phyloP scores from a whole-genome alignment of 2,888 invertebrate genomes.

The Drosophila silvestris region DNA sequence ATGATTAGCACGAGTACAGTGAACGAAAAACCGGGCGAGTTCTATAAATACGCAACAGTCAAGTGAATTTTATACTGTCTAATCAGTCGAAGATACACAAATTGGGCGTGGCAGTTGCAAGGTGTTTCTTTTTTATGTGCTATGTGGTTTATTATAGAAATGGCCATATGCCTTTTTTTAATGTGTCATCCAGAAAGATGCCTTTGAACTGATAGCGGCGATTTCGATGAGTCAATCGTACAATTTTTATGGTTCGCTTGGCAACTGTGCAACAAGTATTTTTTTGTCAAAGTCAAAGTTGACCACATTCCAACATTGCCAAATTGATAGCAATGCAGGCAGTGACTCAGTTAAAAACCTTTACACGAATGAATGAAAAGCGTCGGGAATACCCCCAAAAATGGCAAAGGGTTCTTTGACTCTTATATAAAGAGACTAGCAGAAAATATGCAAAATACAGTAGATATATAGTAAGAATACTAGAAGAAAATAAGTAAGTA shows the following conservation, averaged over 20 bases:
- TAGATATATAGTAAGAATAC: background rate
- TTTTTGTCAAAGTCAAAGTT: slow-evolving; percentile 24
- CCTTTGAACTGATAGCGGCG: slow-evolving; percentile 28
- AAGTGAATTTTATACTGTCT: background rate
- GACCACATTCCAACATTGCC: slow-evolving; percentile 17
- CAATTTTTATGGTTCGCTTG: slow-evolving; percentile 15
- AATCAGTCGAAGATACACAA: slow-evolving; percentile 29
- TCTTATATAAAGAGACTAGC: background rate
- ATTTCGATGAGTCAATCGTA: slow-evolving; percentile 38
- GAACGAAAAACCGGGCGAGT: slow-evolving; percentile 27
- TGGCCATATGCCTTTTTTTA: slow-evolving; percentile 26
- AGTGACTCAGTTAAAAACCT: slow-evolving; percentile 20
- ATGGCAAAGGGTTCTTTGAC: background rate
- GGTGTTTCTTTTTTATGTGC: background rate
- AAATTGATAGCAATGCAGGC: background rate
- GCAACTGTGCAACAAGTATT: slow-evolving; percentile 20
- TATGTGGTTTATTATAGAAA: slow-evolving; percentile 32
- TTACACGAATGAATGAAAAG: slow-evolving; percentile 7
- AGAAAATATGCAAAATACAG: background rate
- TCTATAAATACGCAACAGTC: slow-evolving; percentile 9
- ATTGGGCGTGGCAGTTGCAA: slow-evolving; percentile 17
- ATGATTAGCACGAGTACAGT: slow-evolving; percentile 46
- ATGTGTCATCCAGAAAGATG: slow-evolving; percentile 57
- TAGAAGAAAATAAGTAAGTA: accelerated
- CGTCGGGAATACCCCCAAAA: background rate